Base-by-base conservation (phyloP, 2,888 invertebrate genomes). In the Microplitis manilae region DNA sequence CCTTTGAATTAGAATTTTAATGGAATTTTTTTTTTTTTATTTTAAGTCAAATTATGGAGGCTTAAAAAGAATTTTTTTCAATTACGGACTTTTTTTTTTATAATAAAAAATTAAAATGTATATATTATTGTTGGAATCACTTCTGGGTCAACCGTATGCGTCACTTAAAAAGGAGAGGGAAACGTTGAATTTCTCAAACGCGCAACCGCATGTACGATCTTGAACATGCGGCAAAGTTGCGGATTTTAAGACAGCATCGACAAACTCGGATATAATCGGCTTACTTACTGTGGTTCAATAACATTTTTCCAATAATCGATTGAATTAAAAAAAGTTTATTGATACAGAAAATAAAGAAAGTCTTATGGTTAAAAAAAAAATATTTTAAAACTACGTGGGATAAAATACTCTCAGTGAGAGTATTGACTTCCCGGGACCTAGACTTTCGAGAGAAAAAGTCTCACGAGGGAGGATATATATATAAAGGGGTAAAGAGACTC, bases 141-240 rank as follows among this genome's bases (percentile, higher is more conserved):
- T 77, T 77, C 77, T 79, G 69, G 79, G 72, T 79, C 79, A 79
- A 77, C 38, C 64, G 74, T 74, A 79, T 77, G 77, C 74, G 74
- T 79, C 77, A 77, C 64, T 68, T 50, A 50, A 50, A 30, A 50
- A 50, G 50, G 8, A 50, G 50, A 50, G 50, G 50, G 50, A 30
- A 30, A 30, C 30, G 50, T 13, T 13, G 50, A 50, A 8, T 50
- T 50, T 30, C 13, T 50, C 50, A 50, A 50, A 50, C 50, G 50
- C 50, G 50, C 50, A 50, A 50, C 50, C 50, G 50, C 50, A 50
- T 50, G 13, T 50, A 50, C 50, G 4, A 8, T 50, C 50, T 8
- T 50, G 13, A 50, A 50, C 50, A 50, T 50, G 50, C 50, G 50
- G 50, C 13, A 50, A 50, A 50, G 13, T 50, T 50, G 50, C 50